Conservation (phyloP, 2,797 vertebrate species). For the Xenopus petersii region DNA sequence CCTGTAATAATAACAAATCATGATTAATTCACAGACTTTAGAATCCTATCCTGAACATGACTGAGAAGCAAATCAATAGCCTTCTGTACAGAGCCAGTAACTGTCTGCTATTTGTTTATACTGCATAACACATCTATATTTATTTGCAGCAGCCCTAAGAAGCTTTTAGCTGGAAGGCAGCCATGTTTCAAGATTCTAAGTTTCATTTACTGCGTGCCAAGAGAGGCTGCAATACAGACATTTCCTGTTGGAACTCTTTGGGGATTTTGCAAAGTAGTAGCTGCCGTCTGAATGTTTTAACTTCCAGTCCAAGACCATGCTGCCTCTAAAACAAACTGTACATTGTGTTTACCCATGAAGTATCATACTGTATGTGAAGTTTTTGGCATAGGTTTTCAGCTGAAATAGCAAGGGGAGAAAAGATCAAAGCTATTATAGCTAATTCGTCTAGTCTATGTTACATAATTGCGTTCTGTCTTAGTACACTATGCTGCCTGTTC, state of each 20-base stretch:
- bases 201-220: constrained; percentile 67
- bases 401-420: constrained; percentile 13
- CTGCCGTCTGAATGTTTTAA: constrained; percentile 56
- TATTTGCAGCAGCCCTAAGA: constrained; percentile 36
- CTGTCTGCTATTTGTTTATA: constrained; percentile 20
- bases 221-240: constrained; percentile 52
- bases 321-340: constrained; percentile 43
- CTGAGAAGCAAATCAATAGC: constrained; percentile 23
- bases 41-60: background rate
- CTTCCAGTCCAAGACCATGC: constrained; percentile 54
- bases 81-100: constrained; percentile 16
- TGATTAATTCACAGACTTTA: constrained; percentile 8
- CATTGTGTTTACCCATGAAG: constrained; percentile 39
- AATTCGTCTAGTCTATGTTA: background rate
- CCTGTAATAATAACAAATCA: constrained; percentile 62
- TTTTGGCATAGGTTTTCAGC: constrained; percentile 12
- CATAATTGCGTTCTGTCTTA: background rate
- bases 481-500: no score
- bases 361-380: constrained; percentile 1
- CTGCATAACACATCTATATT: constrained; percentile 38
- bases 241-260: constrained; percentile 59
- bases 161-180: constrained; percentile 55
- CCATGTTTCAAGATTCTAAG: constrained; percentile 62
- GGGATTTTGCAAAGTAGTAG: constrained; percentile 56
- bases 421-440: constrained; percentile 2